Evolutionary conservation across 2,888 invertebrate genomes (phyloP).

Genomic region (Eilema sororculum): DNA sequence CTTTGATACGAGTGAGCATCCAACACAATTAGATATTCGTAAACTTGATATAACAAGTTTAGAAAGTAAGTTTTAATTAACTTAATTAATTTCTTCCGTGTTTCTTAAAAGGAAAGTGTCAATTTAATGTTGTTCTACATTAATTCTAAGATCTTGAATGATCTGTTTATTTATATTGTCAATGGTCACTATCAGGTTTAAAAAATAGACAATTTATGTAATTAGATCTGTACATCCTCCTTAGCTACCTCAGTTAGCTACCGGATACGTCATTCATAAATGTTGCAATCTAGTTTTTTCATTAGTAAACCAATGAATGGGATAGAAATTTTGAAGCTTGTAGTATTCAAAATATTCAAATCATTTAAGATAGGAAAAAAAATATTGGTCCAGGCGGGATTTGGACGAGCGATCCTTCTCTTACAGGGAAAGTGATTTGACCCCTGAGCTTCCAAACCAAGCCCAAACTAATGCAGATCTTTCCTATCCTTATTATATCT

Average conservation of each 20-base stretch:
- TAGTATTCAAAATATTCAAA: too few species aligned
- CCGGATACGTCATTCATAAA: background rate
- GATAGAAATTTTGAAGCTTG: too few species aligned
- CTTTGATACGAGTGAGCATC: background rate
- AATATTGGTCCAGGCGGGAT: too few species aligned
- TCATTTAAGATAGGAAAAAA: too few species aligned
- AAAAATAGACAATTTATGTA: background rate
- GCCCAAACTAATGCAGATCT: too few species aligned
- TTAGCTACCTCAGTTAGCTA: background rate
- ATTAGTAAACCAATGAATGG: background rate
- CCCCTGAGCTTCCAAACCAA: too few species aligned
- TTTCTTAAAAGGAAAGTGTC: conserved; percentile 6
- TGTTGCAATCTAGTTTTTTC: background rate
- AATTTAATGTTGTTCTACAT: conserved; percentile 6
- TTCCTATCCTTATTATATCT: too few species aligned
- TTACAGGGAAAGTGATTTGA: too few species aligned
- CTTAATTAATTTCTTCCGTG: conserved; percentile 14
- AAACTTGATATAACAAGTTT: conserved; percentile 18
- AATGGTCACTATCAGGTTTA: background rate
- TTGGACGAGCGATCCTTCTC: too few species aligned
- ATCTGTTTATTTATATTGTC: too few species aligned
- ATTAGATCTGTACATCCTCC: too few species aligned
- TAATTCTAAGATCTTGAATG: too few species aligned
- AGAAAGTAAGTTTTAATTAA: conserved; percentile 28
- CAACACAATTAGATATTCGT: conserved; percentile 9